Evolutionary conservation across 2,113 vertebrate genomes (phyloP).

Genomic region (Cynocephalus volans): DNA sequence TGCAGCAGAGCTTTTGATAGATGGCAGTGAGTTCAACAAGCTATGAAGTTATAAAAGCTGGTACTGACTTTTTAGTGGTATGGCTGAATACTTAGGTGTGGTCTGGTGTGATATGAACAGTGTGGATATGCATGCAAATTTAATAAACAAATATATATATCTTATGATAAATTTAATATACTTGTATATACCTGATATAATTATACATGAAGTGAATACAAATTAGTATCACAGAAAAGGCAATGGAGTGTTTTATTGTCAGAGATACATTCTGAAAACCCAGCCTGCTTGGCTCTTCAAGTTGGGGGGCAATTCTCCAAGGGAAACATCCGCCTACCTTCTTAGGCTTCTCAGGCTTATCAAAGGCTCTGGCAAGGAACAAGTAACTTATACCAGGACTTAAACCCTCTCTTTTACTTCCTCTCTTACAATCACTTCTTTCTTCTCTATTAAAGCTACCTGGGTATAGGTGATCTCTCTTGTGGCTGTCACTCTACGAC

Average conservation of each 20-base stretch:
- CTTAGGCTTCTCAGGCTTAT: background rate
- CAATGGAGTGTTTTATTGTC: background rate
- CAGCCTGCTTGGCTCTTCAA: background rate
- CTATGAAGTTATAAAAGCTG: background rate
- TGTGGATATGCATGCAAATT: background rate
- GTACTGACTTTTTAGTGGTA: background rate
- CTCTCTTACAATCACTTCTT: background rate
- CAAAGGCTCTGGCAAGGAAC: background rate
- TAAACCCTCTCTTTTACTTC: constrained; percentile 9
- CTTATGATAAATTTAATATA: background rate
- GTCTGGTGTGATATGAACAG: background rate
- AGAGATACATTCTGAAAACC: background rate
- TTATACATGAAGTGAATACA: background rate
- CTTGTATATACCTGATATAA: background rate
- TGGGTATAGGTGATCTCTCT: background rate
- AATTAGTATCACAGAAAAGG: background rate
- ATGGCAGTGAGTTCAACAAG: background rate
- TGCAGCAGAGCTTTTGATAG: background rate
- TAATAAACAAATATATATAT: background rate
- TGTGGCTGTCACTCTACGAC: background rate
- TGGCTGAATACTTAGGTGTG: background rate
- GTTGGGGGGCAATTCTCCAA: background rate
- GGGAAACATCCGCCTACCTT: background rate
- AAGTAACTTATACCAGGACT: background rate
- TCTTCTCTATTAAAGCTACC: constrained; percentile 16